Evolutionary conservation across 2,888 invertebrate genomes (phyloP).

Genomic region (Beris morrisii): DNA sequence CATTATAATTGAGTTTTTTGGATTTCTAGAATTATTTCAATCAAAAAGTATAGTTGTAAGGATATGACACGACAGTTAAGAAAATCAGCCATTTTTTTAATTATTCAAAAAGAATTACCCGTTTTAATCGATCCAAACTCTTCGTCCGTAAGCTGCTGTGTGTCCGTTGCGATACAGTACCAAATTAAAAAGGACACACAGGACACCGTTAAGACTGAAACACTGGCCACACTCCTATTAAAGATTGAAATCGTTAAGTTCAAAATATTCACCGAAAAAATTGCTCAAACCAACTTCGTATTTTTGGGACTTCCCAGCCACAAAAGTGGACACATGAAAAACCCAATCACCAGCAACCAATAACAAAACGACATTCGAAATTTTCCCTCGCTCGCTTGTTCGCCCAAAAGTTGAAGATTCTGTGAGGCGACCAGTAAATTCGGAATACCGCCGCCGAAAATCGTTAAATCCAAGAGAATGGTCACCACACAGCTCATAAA

Average conservation of each 20-base stretch:
- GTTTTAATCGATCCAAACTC: slow-evolving; percentile 51
- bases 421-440: slow-evolving; percentile 80
- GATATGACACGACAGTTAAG: too few relatives aligned
- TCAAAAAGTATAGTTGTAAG: not conserved
- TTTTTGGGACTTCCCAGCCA: slow-evolving; percentile 91
- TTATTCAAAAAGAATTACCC: slow-evolving; percentile 37
- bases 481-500: slow-evolving; percentile 65
- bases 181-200: slow-evolving; percentile 68
- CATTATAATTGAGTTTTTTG: slow-evolving; percentile 35
- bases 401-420: slow-evolving; percentile 75
- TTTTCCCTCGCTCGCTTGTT: slow-evolving; percentile 66
- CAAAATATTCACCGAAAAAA: slow-evolving; percentile 40
- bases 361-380: slow-evolving; percentile 77
- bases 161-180: slow-evolving; percentile 62
- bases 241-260: not conserved
- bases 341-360: slow-evolving; percentile 77
- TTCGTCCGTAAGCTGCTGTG: slow-evolving; percentile 48
- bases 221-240: slow-evolving; percentile 63
- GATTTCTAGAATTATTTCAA: not conserved
- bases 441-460: slow-evolving; percentile 78
- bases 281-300: slow-evolving; percentile 71
- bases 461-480: slow-evolving; percentile 70
- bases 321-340: slow-evolving; percentile 75
- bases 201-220: slow-evolving; percentile 67
- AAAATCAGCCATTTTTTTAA: not conserved